Base-by-base conservation (phyloP, 1,140 invertebrate genomes). In the Centruroides sculpturatus region DNA sequence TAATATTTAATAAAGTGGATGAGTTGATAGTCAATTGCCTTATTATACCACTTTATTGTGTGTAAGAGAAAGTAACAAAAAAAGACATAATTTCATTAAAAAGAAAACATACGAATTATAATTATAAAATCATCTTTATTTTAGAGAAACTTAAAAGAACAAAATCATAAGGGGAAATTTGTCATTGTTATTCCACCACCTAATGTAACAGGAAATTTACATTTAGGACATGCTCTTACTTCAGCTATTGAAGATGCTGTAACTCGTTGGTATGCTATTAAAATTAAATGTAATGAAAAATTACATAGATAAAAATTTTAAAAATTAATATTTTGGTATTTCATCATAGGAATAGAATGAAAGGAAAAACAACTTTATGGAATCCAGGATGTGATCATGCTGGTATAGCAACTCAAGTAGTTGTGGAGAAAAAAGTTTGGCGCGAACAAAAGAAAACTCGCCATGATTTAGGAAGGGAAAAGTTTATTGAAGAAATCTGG, bases 351-450 rank as follows among this genome's bases (percentile, higher is more conserved):
- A 83, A 96, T 75, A 79, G 96, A 64, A 99, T 99, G 96, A 89
- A 87, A 71, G 96, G 96, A 3, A 81, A 83, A 64, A 93, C 86
- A 0, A 72, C 72, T 6, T 75, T 99, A 1, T 99, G 96, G 93
- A 92, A 93, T 73, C 97, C 97, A 5, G 97, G 97, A 1, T 98
- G 93, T 77, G 97, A 99, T 79, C 97, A 99, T 78, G 97, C 97
- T 13, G 97, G 97, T 56, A 99, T 99, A 69, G 97, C 97, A 3
- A 99, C 97, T n/a, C 97, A 99, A 77, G 94, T 98, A 11, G 89
- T 94, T 1, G 91, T 95, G 3, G 91, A 95, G 70, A 94, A 93
- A 72, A 87, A 89, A 68, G 65, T 95, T 4, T 90, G 85, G 85
- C 78, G 85, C 23, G 94, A 98, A 70, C 89, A 97, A 69, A 83